phyloP scores from a whole-genome alignment of 2,888 invertebrate genomes.

The Stegana nigrithorax region DNA sequence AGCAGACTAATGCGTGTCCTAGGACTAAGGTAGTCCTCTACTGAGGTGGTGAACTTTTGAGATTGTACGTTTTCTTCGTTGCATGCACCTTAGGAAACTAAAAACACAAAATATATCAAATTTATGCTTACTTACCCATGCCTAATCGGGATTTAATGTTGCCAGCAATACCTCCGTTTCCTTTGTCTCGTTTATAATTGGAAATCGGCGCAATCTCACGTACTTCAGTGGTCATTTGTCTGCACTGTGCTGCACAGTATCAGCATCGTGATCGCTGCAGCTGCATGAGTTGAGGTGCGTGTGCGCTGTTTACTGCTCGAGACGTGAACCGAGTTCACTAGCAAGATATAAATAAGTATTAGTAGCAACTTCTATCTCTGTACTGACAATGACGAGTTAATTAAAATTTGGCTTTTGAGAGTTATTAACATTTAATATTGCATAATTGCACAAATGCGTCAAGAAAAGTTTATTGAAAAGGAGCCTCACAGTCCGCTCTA shows the following conservation, averaged over 20 bases:
- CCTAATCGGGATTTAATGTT: slow-evolving; percentile 60
- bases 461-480: neutral
- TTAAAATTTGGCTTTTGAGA: too few species aligned
- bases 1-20: slow-evolving; percentile 50
- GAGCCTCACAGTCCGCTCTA: slow-evolving; percentile 27
- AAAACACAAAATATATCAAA: slow-evolving; percentile 5
- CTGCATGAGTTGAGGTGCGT: too few species aligned
- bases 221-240: slow-evolving; percentile 67
- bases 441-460: slow-evolving; percentile 37
- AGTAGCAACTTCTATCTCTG: too few species aligned
- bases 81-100: slow-evolving; percentile 59
- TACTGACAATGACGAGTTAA: too few species aligned
- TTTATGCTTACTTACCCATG: slow-evolving; percentile 32
- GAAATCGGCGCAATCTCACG: slow-evolving; percentile 62
- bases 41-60: slow-evolving; percentile 56
- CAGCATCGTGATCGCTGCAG: too few species aligned
- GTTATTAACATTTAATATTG: too few species aligned
- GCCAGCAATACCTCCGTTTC: too few species aligned
- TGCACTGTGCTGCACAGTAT: too few species aligned
- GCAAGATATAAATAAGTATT: too few species aligned
- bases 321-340: too few species aligned
- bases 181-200: slow-evolving; percentile 28
- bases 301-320: too few species aligned
- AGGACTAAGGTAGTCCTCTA: too few species aligned
- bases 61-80: slow-evolving; percentile 60